A percentile compares a stretch with the other conserved stretches of the same genome.
These are phyloP conservation scores for Trichoplax adhaerens DNA, from an alignment of 37 sponge, comb jelly and placozoan species.

Conservation along the genomic window DNA sequence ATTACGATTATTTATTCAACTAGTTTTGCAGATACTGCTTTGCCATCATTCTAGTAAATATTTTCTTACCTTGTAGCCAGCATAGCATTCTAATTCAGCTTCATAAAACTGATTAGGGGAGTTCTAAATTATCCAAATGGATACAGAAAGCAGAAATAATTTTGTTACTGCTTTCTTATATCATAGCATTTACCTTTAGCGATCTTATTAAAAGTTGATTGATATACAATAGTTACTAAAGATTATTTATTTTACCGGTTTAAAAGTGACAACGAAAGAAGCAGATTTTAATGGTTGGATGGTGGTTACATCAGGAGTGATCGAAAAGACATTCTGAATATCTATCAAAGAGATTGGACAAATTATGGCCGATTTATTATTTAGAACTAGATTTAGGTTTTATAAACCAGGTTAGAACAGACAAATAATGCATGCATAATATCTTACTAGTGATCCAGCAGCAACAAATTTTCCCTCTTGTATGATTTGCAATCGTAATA, in stretches of 20 bases:
- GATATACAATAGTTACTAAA: too few species aligned
- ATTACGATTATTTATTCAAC: neutral
- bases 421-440: neutral
- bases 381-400: neutral
- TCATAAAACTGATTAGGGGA: slow-evolving; percentile 20
- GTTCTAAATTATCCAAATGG: too few species aligned
- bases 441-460: slow-evolving; percentile 43
- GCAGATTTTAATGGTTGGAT: slow-evolving; percentile 37
- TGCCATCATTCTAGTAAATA: neutral
- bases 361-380: neutral
- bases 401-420: slow-evolving; percentile 3
- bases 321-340: slow-evolving; percentile 20
- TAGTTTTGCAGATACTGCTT: slow-evolving; percentile 2
- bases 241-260: slow-evolving; percentile 27
- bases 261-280: slow-evolving; percentile 53
- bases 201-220: too few species aligned
- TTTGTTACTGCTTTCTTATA: too few species aligned
- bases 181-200: too few species aligned
- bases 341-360: neutral
- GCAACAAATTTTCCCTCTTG: slow-evolving; percentile 42
- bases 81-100: slow-evolving; percentile 51
- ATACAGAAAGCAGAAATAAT: too few species aligned
- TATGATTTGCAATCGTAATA: slow-evolving; percentile 38
- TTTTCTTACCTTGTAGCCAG: slow-evolving; percentile 49
- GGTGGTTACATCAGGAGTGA: slow-evolving; percentile 44